Conservation (phyloP, 1,140 invertebrate genomes). For the Apis cerana region DNA sequence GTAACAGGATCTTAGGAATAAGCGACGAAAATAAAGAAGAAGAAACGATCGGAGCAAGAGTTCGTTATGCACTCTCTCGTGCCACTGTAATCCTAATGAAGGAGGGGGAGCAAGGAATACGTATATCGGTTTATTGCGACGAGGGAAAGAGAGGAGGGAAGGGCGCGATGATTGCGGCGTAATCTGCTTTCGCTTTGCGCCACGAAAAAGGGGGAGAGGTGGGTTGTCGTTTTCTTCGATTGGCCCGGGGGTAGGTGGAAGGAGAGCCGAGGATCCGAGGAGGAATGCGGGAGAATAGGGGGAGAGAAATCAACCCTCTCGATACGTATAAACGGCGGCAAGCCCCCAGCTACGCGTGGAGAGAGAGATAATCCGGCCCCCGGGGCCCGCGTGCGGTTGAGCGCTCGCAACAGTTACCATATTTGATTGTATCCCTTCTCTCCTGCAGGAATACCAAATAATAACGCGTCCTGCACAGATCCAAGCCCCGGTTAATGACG, state of each 20-base stretch:
- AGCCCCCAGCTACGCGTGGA: slow-evolving; percentile 58
- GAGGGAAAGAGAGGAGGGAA: slow-evolving; percentile 10
- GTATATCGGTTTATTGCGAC: too few species aligned
- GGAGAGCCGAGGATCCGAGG: slow-evolving; percentile 14
- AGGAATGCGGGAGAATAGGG: slow-evolving; percentile 21
- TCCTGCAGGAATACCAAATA: slow-evolving; percentile 69
- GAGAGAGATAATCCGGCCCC: slow-evolving; percentile 75
- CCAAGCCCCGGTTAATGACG: slow-evolving; percentile 20
- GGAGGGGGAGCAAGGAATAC: too few species aligned
- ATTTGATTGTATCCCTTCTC: slow-evolving; percentile 76
- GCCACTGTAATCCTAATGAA: too few species aligned
- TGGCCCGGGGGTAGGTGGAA: slow-evolving; percentile 60
- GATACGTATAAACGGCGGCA: slow-evolving; percentile 76
- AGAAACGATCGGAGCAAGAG: too few species aligned
- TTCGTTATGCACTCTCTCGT: too few species aligned
- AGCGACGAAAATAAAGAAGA: too few species aligned
- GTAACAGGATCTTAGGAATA: too few species aligned
- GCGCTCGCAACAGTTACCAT: slow-evolving; percentile 79
- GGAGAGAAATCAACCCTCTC: slow-evolving; percentile 65
- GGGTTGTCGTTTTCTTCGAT: slow-evolving; percentile 46
- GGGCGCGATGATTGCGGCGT: slow-evolving; percentile 77
- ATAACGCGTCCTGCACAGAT: slow-evolving; percentile 18
- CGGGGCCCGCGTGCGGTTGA: slow-evolving; percentile 79
- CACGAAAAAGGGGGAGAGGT: slow-evolving; percentile 24
- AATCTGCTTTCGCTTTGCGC: slow-evolving; percentile 79